Percentiles rank a stretch among this genome's conserved stretches.
phyloP scores from a whole-genome alignment of 30 jellyfish, hydroid and myxozoan species.

The Hydra vulgaris region DNA sequence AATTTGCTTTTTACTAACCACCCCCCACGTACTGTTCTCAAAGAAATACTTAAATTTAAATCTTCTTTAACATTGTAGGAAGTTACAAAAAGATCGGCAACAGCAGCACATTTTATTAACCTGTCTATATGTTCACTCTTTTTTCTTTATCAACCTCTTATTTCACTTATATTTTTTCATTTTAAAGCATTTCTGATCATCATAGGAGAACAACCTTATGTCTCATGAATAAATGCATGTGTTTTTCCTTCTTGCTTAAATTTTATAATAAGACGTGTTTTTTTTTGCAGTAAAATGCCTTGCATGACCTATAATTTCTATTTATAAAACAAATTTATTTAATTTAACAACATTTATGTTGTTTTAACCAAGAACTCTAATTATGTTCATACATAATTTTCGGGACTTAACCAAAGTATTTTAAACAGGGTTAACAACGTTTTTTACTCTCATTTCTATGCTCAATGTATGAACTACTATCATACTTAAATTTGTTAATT shows the following conservation, averaged over 20 bases:
- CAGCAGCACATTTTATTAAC: too few relatives aligned
- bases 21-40: neutral
- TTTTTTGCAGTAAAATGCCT: neutral
- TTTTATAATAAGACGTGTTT: neutral
- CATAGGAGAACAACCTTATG: neutral
- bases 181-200: neutral
- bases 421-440: neutral
- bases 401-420: neutral
- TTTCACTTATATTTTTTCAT: too few relatives aligned
- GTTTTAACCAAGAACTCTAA: neutral
- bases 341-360: neutral
- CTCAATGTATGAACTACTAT: neutral
- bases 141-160: too few relatives aligned
- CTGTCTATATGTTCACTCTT: too few relatives aligned
- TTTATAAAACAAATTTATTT: too few relatives aligned
- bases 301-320: neutral
- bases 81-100: too few relatives aligned
- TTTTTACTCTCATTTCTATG: neutral
- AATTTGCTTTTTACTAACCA: neutral
- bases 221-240: neutral
- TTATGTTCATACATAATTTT: neutral
- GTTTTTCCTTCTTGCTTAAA: neutral
- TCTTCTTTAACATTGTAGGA: too few relatives aligned
- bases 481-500: neutral
- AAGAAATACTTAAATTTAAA: too few relatives aligned